Conservation (phyloP, 2,888 invertebrate genomes). For the Drosophila anomelani region DNA sequence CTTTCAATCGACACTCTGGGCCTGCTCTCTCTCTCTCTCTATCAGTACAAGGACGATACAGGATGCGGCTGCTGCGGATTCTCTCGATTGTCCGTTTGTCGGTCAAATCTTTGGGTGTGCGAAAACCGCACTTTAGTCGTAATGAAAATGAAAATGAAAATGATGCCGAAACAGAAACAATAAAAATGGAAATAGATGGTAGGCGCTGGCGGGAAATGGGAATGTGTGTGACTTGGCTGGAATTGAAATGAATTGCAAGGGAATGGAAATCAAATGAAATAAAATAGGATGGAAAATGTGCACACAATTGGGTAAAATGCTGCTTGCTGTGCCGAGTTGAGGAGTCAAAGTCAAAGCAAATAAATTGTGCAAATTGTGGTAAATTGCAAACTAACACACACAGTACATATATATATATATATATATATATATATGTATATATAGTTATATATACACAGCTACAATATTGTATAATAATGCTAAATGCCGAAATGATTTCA, state of each 20-base stretch:
- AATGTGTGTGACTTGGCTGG: conserved; percentile 3
- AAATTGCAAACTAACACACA: conserved; percentile 48
- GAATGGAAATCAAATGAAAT: conserved; percentile 36
- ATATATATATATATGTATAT: conserved; percentile 5
- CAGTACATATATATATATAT: background rate
- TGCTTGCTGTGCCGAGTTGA: conserved; percentile 52
- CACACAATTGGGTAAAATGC: conserved; percentile 19
- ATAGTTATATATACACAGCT: conserved; percentile 7
- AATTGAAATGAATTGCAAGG: conserved; percentile 17
- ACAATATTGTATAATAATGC: conserved; percentile 51
- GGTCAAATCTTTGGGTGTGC: conserved; percentile 32
- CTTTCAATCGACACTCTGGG: conserved; percentile 32
- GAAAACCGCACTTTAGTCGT: conserved; percentile 19
- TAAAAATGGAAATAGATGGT: conserved; percentile 20
- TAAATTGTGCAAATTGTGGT: conserved; percentile 68
- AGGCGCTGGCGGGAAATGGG: background rate
- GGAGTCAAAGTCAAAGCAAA: conserved; percentile 64
- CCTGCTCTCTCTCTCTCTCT: conserved; percentile 10
- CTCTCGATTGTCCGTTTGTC: conserved; percentile 16
- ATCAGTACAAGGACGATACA: conserved; percentile 13
- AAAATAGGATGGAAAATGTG: conserved; percentile 45
- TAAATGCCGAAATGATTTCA: conserved; percentile 65
- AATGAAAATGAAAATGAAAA: conserved; percentile 21
- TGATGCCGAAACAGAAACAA: conserved; percentile 20
- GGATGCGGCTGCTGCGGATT: background rate